Evolutionary conservation across 2,888 invertebrate species (phyloP).

Genomic region (Invenusta paracnida): DNA sequence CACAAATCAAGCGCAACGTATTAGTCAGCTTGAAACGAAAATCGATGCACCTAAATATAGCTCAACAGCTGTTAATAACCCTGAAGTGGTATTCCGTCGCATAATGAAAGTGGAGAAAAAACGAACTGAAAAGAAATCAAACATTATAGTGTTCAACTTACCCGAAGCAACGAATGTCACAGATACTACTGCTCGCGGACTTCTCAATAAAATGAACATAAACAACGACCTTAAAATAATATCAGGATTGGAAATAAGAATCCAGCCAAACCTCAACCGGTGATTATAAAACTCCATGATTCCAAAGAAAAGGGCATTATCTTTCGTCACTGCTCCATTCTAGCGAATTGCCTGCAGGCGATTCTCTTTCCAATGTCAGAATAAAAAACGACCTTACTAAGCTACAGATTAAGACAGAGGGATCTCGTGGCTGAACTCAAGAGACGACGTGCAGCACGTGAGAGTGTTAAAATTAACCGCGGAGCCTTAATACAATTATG

Average conservation of each 20-base stretch:
- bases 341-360: constrained; percentile 11
- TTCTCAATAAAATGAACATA: not conserved
- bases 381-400: constrained; percentile 26
- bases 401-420: no score
- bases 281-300: constrained; percentile 25
- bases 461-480: constrained; percentile 8
- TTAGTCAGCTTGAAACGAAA: not conserved
- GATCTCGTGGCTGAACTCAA: not conserved
- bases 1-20: not conserved
- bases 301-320: constrained; percentile 6
- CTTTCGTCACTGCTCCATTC: constrained; percentile 14
- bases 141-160: not conserved
- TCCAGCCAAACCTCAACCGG: no score
- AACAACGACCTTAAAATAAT: not conserved
- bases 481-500: constrained; percentile 17
- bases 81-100: not conserved
- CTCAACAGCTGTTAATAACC: not conserved
- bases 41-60: not conserved
- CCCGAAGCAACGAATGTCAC: not conserved
- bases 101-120: not conserved
- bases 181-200: not conserved
- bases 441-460: constrained; percentile 6
- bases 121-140: not conserved
- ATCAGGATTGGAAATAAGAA: not conserved
- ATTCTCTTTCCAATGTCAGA: constrained; percentile 8